Percentiles rank a stretch among this genome's conserved stretches.
Conservation (phyloP, 2,888 invertebrate species). For the Drosophila neotestacea region DNA sequence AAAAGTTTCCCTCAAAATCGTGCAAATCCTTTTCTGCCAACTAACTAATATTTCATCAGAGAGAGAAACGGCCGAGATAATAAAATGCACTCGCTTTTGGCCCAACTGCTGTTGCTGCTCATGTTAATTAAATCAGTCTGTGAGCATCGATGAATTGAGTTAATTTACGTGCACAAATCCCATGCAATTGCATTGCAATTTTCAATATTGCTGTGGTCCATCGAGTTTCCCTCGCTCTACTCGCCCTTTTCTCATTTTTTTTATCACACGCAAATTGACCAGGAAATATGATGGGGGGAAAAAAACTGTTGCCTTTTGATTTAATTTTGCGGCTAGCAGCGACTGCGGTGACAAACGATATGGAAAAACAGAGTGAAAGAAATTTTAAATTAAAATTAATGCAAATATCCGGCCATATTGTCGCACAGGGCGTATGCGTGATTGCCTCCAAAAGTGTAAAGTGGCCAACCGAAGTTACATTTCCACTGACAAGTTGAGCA, state of each 20-base stretch:
- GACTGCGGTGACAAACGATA: slow-evolving; percentile 36
- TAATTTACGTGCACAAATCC: slow-evolving; percentile 67
- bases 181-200: slow-evolving; percentile 25
- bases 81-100: slow-evolving; percentile 21
- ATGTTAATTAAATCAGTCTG: slow-evolving; percentile 60
- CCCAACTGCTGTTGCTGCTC: not conserved
- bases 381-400: slow-evolving; percentile 63
- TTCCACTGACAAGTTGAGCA: not conserved
- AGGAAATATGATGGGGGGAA: slow-evolving; percentile 27
- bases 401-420: slow-evolving; percentile 48
- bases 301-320: slow-evolving; percentile 63
- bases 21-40: slow-evolving; percentile 29
- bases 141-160: slow-evolving; percentile 60
- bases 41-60: not conserved
- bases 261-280: slow-evolving; percentile 46
- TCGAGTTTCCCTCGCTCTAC: slow-evolving; percentile 53
- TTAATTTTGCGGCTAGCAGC: slow-evolving; percentile 59
- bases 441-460: slow-evolving; percentile 18
- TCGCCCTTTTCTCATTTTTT: not conserved
- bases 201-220: slow-evolving; percentile 10
- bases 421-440: slow-evolving; percentile 31
- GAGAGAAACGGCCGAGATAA: slow-evolving; percentile 5
- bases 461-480: not conserved
- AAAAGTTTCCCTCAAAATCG: slow-evolving; percentile 27
- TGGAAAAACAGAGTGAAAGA: slow-evolving; percentile 25